Percentiles rank a stretch among this genome's conserved stretches.
Evolutionary conservation across 2,113 vertebrate genomes (phyloP).

Genomic region (Aegithalos caudatus): DNA sequence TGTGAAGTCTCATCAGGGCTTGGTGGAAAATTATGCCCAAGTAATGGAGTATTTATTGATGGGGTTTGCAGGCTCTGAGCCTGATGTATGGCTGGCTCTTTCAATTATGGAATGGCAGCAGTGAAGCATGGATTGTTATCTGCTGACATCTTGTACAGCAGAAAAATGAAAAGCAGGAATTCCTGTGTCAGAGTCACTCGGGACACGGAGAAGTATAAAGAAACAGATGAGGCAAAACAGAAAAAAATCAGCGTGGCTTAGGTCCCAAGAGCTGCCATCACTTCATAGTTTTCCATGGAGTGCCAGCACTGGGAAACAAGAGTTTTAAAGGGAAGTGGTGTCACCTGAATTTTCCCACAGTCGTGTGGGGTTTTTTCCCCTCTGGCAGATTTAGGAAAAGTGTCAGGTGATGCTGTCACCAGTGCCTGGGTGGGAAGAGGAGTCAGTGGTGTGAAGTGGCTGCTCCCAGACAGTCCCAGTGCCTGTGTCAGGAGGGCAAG

Average conservation of each 20-base stretch:
- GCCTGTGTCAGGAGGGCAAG: background rate
- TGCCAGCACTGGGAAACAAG: background rate
- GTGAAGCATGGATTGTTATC: slow-evolving; percentile 59
- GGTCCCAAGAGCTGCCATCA: slow-evolving; percentile 27
- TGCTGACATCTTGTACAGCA: slow-evolving; percentile 54
- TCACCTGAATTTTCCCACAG: background rate
- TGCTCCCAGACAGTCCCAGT: background rate
- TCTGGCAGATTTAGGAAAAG: background rate
- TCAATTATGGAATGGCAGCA: slow-evolving; percentile 50
- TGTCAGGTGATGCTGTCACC: background rate
- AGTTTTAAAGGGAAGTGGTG: background rate
- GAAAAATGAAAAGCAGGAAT: slow-evolving; percentile 56
- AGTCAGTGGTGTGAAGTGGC: background rate
- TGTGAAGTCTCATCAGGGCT: background rate
- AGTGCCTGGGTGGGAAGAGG: background rate
- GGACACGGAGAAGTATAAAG: background rate
- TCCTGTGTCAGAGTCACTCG: slow-evolving; percentile 23
- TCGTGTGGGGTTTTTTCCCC: background rate
- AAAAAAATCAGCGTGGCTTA: background rate
- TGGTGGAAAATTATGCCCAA: slow-evolving; percentile 33
- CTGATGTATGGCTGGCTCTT: slow-evolving; percentile 52
- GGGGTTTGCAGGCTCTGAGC: slow-evolving; percentile 21
- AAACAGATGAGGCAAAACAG: slow-evolving; percentile 33
- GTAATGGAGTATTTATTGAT: slow-evolving; percentile 46
- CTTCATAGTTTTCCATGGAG: background rate